These are phyloP conservation scores for Ormyrus labotus DNA, from an alignment of 2,888 invertebrate species.

Conservation along the genomic window DNA sequence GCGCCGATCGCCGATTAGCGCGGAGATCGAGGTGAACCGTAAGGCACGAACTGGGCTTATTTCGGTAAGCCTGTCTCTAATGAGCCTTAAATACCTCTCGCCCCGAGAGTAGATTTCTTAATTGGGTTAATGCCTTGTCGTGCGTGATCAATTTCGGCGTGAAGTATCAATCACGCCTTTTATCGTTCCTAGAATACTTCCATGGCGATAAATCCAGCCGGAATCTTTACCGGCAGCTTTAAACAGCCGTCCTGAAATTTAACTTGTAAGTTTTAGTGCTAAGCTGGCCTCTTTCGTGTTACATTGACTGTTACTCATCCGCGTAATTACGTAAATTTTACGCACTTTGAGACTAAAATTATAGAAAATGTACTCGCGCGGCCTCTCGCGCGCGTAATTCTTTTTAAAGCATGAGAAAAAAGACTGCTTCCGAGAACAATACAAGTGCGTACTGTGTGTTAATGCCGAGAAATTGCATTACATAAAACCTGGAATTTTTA, in stretches of 20 bases:
- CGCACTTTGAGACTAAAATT: slow-evolving; percentile 11
- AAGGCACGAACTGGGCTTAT: too few relatives aligned
- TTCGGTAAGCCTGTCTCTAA: not conserved
- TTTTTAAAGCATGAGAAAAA: slow-evolving; percentile 31
- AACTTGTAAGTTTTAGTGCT: not conserved
- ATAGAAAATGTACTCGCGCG: slow-evolving; percentile 5
- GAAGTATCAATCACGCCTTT: not conserved
- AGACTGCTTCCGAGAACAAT: slow-evolving; percentile 32
- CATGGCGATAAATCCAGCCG: too few relatives aligned
- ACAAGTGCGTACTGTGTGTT: slow-evolving; percentile 2
- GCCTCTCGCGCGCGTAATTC: not conserved
- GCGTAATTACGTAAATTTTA: slow-evolving; percentile 14
- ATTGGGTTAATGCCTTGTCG: not conserved
- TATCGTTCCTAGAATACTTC: not conserved
- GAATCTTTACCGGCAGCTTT: too few relatives aligned
- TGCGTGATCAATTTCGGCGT: too few relatives aligned
- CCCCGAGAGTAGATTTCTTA: not conserved
- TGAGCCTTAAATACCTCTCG: not conserved
- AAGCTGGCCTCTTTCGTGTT: not conserved
- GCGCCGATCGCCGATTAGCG: slow-evolving; percentile 15
- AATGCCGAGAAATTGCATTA: slow-evolving; percentile 21
- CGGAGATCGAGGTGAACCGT: not conserved
- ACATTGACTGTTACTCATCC: slow-evolving; percentile 12
- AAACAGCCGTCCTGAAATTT: not conserved
- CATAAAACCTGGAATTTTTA: slow-evolving; percentile 17